These are phyloP conservation scores for Pogonomyrmex californicus DNA, from an alignment of 1,140 invertebrate species.

Conservation along the genomic window DNA sequence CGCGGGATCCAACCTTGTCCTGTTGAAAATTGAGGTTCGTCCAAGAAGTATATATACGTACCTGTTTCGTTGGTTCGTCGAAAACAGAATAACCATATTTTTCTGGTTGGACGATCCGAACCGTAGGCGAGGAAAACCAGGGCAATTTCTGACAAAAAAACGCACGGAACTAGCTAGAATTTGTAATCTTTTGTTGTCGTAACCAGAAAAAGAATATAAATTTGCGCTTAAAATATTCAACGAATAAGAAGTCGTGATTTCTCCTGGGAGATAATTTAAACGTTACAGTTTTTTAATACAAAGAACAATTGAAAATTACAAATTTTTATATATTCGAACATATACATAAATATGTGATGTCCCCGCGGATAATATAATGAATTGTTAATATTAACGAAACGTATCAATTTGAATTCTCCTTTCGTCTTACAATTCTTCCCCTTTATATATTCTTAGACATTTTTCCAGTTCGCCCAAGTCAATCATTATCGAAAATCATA, in stretches of 20 bases:
- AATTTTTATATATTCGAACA: neutral
- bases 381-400: neutral
- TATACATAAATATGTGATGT: neutral
- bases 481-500: neutral
- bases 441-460: neutral
- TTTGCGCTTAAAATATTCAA: neutral
- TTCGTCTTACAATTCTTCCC: neutral
- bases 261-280: conserved; percentile 1
- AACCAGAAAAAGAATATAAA: neutral
- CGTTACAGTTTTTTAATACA: neutral
- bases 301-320: neutral
- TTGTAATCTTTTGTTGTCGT: neutral
- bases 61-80: neutral
- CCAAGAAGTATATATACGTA: neutral
- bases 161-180: too few species aligned
- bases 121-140: neutral
- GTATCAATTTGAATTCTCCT: neutral
- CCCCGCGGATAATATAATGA: neutral
- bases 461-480: neutral
- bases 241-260: neutral
- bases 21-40: conserved; percentile 47
- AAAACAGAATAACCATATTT: conserved; percentile 43
- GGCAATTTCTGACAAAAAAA: neutral
- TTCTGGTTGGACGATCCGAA: neutral
- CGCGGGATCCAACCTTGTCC: conserved; percentile 24